Conservation (phyloP, 1,140 invertebrate species). For the Trachelipus rathkii region DNA sequence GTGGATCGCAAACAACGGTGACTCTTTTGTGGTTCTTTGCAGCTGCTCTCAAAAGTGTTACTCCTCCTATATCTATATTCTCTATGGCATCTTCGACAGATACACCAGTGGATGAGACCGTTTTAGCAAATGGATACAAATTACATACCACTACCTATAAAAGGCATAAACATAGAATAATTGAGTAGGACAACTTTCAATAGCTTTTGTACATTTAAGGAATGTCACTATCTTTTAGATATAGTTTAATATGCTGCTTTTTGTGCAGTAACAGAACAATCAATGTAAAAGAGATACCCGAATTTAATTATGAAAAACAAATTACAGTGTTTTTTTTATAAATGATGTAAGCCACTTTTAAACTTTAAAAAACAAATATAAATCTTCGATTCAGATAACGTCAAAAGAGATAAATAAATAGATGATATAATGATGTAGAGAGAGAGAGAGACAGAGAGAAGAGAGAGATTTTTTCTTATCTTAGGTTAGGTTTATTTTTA, state of each 20-base stretch:
- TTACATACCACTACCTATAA: slow-evolving; percentile 77
- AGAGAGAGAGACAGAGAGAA: no score
- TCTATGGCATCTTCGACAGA: slow-evolving; percentile 88
- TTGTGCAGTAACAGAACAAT: no score
- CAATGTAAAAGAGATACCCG: no score
- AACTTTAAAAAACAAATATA: no score
- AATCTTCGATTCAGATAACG: no score
- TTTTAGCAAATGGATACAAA: slow-evolving; percentile 92
- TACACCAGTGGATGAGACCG: slow-evolving; percentile 74
- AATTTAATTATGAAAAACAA: no score
- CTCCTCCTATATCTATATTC: slow-evolving; percentile 92
- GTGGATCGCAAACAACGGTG: slow-evolving; percentile 87
- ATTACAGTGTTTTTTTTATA: no score
- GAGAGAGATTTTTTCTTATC: no score
- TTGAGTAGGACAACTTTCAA: background rate
- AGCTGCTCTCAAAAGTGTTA: slow-evolving; percentile 87
- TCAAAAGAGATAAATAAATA: no score
- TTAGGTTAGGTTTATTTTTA: no score
- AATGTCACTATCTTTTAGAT: background rate
- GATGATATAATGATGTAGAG: no score
- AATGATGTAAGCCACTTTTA: no score
- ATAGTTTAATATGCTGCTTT: background rate
- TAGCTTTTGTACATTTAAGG: background rate
- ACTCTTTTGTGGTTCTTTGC: slow-evolving; percentile 97
- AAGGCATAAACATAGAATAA: background rate